Percentiles rank a stretch among this genome's conserved stretches.
Evolutionary conservation across 92 coral and sea anemone species (phyloP).

Genomic region (Pocillopora meandrina): DNA sequence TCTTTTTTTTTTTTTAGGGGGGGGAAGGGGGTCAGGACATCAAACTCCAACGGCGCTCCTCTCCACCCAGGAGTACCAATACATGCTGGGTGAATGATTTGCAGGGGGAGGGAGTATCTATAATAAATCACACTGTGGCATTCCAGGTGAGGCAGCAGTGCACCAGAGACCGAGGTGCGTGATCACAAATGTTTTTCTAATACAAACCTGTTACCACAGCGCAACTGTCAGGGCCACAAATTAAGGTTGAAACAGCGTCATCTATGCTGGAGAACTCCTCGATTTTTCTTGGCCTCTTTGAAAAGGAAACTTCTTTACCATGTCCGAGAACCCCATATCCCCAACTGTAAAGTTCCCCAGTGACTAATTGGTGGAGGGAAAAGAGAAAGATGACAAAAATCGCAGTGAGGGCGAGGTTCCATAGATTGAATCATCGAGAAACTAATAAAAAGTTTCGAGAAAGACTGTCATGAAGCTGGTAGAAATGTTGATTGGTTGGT

Average conservation of each 20-base stretch:
- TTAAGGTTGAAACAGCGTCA: slow-evolving; percentile 42
- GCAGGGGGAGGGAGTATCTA: too few species aligned
- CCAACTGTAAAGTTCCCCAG: slow-evolving; percentile 85
- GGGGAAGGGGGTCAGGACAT: too few species aligned
- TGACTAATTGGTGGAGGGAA: slow-evolving; percentile 28
- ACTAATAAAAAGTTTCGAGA: neutral
- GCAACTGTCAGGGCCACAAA: slow-evolving; percentile 72
- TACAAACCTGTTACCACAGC: slow-evolving; percentile 74
- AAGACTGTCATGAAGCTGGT: neutral
- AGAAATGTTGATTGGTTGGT: too few species aligned
- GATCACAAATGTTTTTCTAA: neutral
- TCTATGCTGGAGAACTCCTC: slow-evolving; percentile 39
- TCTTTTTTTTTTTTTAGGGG: too few species aligned
- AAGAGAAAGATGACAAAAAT: neutral
- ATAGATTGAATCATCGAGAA: neutral
- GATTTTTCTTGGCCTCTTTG: slow-evolving; percentile 62
- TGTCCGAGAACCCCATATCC: slow-evolving; percentile 93
- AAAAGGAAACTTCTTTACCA: slow-evolving; percentile 54
- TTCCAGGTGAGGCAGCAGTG: neutral
- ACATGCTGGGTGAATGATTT: too few species aligned
- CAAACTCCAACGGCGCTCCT: too few species aligned
- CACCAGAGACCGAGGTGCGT: neutral
- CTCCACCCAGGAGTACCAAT: too few species aligned
- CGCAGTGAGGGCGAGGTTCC: neutral
- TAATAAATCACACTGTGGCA: too few species aligned